These are phyloP conservation scores for Muricea muricata DNA, from an alignment of 92 coral and sea anemone species.

Conservation along the genomic window DNA sequence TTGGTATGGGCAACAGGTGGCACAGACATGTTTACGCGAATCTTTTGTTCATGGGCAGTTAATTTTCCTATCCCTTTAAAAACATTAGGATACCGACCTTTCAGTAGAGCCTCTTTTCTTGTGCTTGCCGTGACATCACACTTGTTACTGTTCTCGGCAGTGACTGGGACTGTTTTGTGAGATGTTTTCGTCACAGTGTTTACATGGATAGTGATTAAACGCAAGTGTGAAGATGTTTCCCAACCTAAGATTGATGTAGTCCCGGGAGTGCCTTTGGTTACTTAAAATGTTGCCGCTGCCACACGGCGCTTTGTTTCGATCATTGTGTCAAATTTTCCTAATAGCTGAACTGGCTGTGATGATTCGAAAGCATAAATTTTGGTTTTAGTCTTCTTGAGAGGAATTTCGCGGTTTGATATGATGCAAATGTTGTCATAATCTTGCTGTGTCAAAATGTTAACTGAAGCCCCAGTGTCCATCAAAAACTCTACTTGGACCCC, in stretches of 20 bases:
- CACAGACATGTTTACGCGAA: conserved; percentile 36
- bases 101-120: neutral
- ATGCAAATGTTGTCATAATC: conserved; percentile 11
- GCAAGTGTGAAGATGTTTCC: conserved; percentile 25
- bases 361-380: conserved; percentile 17
- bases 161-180: neutral
- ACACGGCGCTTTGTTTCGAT: conserved; percentile 26
- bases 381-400: conserved; percentile 23
- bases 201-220: conserved; percentile 26
- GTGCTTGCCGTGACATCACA: conserved; percentile 10
- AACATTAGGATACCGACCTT: conserved; percentile 13
- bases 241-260: conserved; percentile 44
- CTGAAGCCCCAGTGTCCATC: conserved; percentile 49
- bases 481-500: conserved; percentile 17
- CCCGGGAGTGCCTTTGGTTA: conserved; percentile 35
- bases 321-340: conserved; percentile 49
- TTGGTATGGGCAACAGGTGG: conserved; percentile 49
- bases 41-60: conserved; percentile 42
- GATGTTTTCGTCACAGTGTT: conserved; percentile 20
- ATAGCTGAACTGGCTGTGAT: conserved; percentile 23
- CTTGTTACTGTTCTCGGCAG: neutral
- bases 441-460: conserved; percentile 25
- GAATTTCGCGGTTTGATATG: neutral
- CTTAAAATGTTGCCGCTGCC: conserved; percentile 46
- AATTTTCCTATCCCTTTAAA: conserved; percentile 50